Evolutionary conservation across 2,113 vertebrate species (phyloP), one percentile per base, ranked within the genome.

Genomic region (Myotis brandtii): DNA sequence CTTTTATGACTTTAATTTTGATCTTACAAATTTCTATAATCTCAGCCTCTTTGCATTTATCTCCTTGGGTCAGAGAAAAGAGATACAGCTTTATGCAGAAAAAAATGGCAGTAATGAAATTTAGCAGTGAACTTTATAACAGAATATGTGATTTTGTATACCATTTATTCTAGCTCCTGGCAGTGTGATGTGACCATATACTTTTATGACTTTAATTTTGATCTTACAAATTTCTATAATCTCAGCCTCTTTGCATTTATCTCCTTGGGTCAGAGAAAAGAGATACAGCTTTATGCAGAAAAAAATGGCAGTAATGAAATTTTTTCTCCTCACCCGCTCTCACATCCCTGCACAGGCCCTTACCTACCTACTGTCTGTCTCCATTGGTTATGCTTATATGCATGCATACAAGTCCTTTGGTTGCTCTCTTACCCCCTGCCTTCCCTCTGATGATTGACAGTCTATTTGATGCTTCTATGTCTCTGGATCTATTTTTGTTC

Each of bases 101-200:
- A 86, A 83, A 89, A 85, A 70, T 46, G 13, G 5, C 3, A 59
- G 5, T 52, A 77, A 18, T 92, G 69, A 75, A 64, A 66, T 95
- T 27, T 62, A 64, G 48, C 50, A 84, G 23, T 6, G 40, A 85
- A 81, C 37, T 91, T 96, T 32, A 48, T 75, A 96, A 80, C 34
- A 93, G 70, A 64, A 80, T 88, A 54, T 18, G 40, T 84, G 43
- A 62, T 93, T 93, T 72, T 87, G 11, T 84, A 80, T 80, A n/a
- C 6, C 40, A 62, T 54, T 87, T 87, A 18, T 75, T 88, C 23
- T 20, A 87, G 67, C 3, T 76, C 9, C 43, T 72, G 30, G 7
- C 23, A 64, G 14, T 91, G n/a, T 62, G 13, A 83, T 43, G 27
- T 50, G 75, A 76, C 30, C 25, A 34, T 64, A 43, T 87, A 34